Evolutionary conservation across 1,140 invertebrate species (phyloP).

Genomic region (Temnothorax nylanderi): DNA sequence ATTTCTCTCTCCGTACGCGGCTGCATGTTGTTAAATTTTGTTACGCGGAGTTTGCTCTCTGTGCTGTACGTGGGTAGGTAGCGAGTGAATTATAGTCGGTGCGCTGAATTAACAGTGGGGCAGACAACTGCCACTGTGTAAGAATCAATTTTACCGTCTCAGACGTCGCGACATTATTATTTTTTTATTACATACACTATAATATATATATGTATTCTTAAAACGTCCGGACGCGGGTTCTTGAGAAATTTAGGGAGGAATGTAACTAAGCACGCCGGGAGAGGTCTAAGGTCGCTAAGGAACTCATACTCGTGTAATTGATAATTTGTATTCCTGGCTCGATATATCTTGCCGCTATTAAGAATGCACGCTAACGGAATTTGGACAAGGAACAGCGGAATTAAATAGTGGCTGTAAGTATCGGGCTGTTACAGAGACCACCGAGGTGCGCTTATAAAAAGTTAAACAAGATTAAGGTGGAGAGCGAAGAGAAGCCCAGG

Average conservation of each 20-base stretch:
- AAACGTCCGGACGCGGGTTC: not conserved
- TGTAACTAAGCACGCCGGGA: not conserved
- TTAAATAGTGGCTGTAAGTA: slow-evolving; percentile 41
- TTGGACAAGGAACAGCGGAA: slow-evolving; percentile 32
- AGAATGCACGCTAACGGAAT: slow-evolving; percentile 53
- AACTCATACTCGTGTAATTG: slow-evolving; percentile 4
- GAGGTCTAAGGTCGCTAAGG: not conserved
- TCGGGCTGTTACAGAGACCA: slow-evolving; percentile 32
- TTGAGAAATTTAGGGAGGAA: slow-evolving; percentile 7
- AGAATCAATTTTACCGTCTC: slow-evolving; percentile 42
- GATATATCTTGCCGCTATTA: not conserved
- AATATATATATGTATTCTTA: not conserved
- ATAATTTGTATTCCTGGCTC: slow-evolving; percentile 30
- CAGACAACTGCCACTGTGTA: not conserved
- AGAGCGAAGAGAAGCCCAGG: slow-evolving; percentile 16
- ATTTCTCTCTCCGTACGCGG: not conserved
- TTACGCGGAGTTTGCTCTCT: not conserved
- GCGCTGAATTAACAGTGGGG: slow-evolving; percentile 25
- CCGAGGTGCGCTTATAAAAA: slow-evolving; percentile 35
- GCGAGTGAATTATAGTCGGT: slow-evolving; percentile 28
- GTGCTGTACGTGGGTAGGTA: not conserved
- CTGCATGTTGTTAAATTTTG: slow-evolving; percentile 40
- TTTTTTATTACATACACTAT: not conserved
- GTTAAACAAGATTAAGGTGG: slow-evolving; percentile 58
- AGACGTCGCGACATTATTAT: slow-evolving; percentile 12